Evolutionary conservation across 1,140 invertebrate species (phyloP).

Genomic region (Macrobrachium nipponense): DNA sequence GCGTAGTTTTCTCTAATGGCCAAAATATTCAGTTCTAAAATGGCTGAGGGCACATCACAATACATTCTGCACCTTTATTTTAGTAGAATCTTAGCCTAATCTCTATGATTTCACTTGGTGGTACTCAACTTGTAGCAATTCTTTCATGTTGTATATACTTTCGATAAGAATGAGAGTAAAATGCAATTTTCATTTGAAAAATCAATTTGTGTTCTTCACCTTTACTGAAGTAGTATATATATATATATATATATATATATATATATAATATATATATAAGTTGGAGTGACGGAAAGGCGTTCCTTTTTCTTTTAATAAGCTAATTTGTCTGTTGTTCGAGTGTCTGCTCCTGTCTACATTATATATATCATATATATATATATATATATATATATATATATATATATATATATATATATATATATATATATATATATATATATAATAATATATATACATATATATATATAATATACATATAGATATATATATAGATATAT

Average conservation of each 20-base stretch:
- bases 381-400: neutral
- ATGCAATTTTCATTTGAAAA: neutral
- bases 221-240: neutral
- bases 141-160: too few relatives aligned
- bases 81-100: too few relatives aligned
- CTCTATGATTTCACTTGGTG: too few relatives aligned
- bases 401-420: constrained; percentile 3
- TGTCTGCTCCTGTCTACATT: too few relatives aligned
- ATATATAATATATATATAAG: neutral
- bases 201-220: neutral
- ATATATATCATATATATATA: neutral
- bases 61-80: too few relatives aligned
- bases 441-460: neutral
- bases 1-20: neutral
- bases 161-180: too few relatives aligned
- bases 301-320: too few relatives aligned
- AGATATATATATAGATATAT: neutral
- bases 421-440: constrained; percentile 18
- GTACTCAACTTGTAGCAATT: too few relatives aligned
- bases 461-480: neutral
- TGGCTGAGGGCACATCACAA: too few relatives aligned
- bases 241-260: neutral
- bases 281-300: too few relatives aligned
- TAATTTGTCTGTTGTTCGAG: too few relatives aligned
- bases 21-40: constrained; percentile 13